A percentile compares a stretch with the other conserved stretches of the same genome.
Conservation (phyloP, 2,888 invertebrate species). For the Adelognathus sp. region DNA sequence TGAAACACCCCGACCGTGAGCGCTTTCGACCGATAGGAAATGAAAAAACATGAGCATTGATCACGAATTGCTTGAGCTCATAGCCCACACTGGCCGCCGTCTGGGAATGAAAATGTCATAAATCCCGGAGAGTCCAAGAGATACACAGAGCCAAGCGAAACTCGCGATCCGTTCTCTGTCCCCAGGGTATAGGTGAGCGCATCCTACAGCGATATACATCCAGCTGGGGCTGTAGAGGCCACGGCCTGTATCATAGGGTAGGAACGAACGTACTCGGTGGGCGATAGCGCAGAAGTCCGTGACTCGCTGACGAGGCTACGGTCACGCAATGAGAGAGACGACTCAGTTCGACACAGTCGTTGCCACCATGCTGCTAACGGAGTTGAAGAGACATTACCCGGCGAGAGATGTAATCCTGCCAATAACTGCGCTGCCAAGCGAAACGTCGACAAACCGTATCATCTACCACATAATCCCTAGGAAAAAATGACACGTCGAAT, state of each 20-base stretch:
- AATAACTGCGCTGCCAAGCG: too few relatives aligned
- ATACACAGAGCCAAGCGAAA: slow-evolving; percentile 11
- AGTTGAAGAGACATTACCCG: not conserved
- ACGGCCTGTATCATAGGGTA: slow-evolving; percentile 24
- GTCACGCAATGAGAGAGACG: slow-evolving; percentile 17
- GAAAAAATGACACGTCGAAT: slow-evolving; percentile 19
- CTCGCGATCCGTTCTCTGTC: slow-evolving; percentile 20
- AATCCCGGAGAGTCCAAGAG: slow-evolving; percentile 24
- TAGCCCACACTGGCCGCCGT: slow-evolving; percentile 17
- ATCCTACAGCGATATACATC: not conserved
- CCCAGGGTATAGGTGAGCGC: slow-evolving; percentile 27
- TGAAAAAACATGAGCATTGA: slow-evolving; percentile 11
- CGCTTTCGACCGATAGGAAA: slow-evolving; percentile 13
- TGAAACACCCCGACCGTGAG: slow-evolving; percentile 25
- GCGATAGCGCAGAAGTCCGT: slow-evolving; percentile 15
- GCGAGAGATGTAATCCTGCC: not conserved
- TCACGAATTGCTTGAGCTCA: slow-evolving; percentile 37
- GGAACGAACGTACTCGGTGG: not conserved
- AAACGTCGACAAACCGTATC: not conserved
- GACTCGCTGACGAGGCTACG: slow-evolving; percentile 7
- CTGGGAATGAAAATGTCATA: slow-evolving; percentile 45
- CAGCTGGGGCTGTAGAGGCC: not conserved
- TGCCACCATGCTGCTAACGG: not conserved
- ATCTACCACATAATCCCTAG: slow-evolving; percentile 3
- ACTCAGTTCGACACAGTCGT: slow-evolving; percentile 2